These are phyloP conservation scores for Mycteria americana DNA, from an alignment of 2,797 vertebrate genomes.

Conservation along the genomic window DNA sequence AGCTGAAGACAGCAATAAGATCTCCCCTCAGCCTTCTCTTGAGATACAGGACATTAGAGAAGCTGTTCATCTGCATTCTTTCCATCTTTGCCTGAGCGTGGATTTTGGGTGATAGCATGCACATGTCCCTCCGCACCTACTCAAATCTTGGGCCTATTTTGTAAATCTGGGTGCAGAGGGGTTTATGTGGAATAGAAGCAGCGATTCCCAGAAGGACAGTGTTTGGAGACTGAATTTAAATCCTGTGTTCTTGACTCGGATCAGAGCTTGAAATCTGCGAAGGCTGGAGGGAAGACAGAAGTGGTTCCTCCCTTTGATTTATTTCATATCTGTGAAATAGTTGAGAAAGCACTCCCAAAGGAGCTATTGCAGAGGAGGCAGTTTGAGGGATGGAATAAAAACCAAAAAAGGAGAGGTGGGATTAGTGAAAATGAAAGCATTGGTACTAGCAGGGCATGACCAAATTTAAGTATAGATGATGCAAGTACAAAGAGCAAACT, in stretches of 20 bases:
- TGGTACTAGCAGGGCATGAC: not conserved
- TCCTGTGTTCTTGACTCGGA: accelerated
- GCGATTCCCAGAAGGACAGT: not conserved
- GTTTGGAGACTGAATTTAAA: not conserved
- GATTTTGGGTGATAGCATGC: accelerated
- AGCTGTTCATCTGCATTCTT: not conserved
- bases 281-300: not conserved
- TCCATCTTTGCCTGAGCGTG: accelerated
- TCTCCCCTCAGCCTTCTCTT: not conserved
- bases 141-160: not conserved
- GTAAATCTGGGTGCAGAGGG: not conserved
- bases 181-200: not conserved
- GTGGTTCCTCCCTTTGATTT: not conserved
- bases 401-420: too few species aligned
- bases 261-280: not conserved
- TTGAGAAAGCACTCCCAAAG: not conserved
- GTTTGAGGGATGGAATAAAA: not conserved
- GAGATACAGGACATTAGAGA: accelerated
- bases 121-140: not conserved
- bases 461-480: not conserved
- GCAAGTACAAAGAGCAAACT: not conserved
- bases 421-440: not conserved
- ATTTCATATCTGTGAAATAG: not conserved
- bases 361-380: not conserved
- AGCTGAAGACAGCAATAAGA: not conserved